These are phyloP conservation scores for Sminthopsis crassicaudata DNA, from an alignment of 2,113 vertebrate genomes.

Conservation along the genomic window DNA sequence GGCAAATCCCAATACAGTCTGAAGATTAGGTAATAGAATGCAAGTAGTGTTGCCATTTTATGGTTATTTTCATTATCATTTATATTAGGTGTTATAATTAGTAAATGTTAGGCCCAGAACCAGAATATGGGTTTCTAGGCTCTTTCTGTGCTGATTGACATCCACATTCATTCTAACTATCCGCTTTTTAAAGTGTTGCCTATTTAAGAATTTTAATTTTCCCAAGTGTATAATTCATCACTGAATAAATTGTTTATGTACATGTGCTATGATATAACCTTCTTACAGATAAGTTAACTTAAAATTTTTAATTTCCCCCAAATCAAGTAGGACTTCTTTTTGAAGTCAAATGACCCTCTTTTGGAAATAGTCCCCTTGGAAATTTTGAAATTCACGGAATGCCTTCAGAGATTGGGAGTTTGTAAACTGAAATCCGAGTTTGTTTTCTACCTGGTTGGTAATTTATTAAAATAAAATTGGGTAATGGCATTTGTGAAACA, in stretches of 20 bases:
- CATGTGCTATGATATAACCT: conserved; percentile 7
- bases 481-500: conserved; percentile 15
- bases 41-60: not conserved
- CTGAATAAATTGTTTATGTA: not conserved
- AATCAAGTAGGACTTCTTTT: not conserved
- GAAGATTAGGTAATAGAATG: not conserved
- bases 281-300: not conserved
- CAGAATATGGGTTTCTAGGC: not conserved
- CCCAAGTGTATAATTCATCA: not conserved
- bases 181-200: conserved; percentile 7
- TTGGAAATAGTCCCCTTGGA: conserved; percentile 52
- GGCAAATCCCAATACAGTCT: not conserved
- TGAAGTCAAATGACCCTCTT: not conserved
- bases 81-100: too few species aligned
- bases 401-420: conserved; percentile 11
- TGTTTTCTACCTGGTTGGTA: conserved; percentile 34
- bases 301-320: conserved; percentile 16
- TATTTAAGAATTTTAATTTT: conserved; percentile 20
- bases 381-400: conserved; percentile 29
- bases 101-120: not conserved
- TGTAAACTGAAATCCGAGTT: conserved; percentile 22
- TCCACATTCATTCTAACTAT: not conserved
- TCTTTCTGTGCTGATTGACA: not conserved
- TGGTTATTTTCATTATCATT: too few species aligned
- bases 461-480: not conserved